phyloP scores from a whole-genome alignment of 2,797 vertebrate species.

The Helarctos malayanus region DNA sequence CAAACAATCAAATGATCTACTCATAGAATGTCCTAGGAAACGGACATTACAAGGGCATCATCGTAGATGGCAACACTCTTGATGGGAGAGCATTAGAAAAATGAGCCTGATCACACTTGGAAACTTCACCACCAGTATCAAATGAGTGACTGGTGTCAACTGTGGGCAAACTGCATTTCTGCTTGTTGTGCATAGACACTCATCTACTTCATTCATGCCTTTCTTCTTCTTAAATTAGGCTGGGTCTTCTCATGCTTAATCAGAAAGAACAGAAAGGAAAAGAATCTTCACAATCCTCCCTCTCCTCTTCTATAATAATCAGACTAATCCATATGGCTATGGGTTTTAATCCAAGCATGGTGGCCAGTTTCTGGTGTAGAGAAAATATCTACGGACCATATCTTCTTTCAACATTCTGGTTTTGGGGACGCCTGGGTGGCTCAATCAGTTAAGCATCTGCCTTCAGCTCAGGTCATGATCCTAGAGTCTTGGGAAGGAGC shows the following conservation, averaged over 20 bases:
- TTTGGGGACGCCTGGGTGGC: too few species aligned
- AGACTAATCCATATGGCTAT: neutral
- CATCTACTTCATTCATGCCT: neutral
- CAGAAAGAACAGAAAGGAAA: neutral
- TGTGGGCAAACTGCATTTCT: neutral
- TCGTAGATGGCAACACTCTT: neutral
- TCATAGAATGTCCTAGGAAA: neutral
- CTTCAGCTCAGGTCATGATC: neutral
- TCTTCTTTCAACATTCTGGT: neutral
- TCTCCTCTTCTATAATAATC: neutral
- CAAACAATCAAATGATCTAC: neutral
- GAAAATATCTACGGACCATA: neutral
- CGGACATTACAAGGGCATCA: too few species aligned
- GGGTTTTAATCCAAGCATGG: neutral
- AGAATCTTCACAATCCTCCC: neutral
- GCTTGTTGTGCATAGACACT: neutral
- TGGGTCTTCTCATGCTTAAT: neutral
- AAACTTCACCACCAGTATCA: neutral
- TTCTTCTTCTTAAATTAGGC: neutral
- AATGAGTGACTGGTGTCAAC: neutral
- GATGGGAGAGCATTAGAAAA: neutral
- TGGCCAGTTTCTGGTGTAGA: neutral
- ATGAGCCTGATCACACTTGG: neutral
- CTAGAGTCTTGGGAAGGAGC: neutral
- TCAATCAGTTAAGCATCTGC: too few species aligned